A percentile compares a stretch with the other conserved stretches of the same genome.
These are phyloP conservation scores for Caenorhabditis brenneri DNA, from an alignment of 1,140 invertebrate genomes.

Conservation along the genomic window DNA sequence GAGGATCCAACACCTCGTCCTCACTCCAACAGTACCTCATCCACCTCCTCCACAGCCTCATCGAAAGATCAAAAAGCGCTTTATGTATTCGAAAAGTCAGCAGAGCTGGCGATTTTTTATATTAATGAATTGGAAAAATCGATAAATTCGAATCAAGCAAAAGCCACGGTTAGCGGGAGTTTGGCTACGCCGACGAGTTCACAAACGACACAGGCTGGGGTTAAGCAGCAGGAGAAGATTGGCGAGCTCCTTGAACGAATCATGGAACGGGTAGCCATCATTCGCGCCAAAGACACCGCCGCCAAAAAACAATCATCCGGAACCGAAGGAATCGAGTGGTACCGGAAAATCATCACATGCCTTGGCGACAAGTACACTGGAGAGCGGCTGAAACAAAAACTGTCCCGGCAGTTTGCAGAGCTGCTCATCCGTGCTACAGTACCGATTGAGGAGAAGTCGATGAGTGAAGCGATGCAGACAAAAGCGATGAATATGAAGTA, in stretches of 20 bases:
- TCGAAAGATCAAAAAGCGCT: slow-evolving; percentile 43
- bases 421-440: slow-evolving; percentile 19
- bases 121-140: slow-evolving; percentile 55
- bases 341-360: slow-evolving; percentile 55
- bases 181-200: background rate
- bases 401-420: slow-evolving; percentile 22
- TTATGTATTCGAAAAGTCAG: slow-evolving; percentile 56
- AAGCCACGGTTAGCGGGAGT: background rate
- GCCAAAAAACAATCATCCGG: slow-evolving; percentile 39
- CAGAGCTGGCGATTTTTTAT: slow-evolving; percentile 56
- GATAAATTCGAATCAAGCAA: slow-evolving; percentile 44
- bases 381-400: slow-evolving; percentile 54
- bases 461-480: slow-evolving; percentile 30
- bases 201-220: background rate
- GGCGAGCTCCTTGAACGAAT: slow-evolving; percentile 52
- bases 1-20: background rate
- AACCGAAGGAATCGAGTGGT: slow-evolving; percentile 56
- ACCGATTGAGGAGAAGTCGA: slow-evolving; percentile 29
- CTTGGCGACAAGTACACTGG: slow-evolving; percentile 56
- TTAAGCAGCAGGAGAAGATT: slow-evolving; percentile 29
- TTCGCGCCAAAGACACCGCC: slow-evolving; percentile 40
- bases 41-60: background rate
- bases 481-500: slow-evolving; percentile 47
- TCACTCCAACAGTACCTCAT: background rate
- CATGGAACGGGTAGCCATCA: slow-evolving; percentile 52